Evolutionary conservation across 2,888 invertebrate species (phyloP).

Genomic region (Ennomos erosarius): DNA sequence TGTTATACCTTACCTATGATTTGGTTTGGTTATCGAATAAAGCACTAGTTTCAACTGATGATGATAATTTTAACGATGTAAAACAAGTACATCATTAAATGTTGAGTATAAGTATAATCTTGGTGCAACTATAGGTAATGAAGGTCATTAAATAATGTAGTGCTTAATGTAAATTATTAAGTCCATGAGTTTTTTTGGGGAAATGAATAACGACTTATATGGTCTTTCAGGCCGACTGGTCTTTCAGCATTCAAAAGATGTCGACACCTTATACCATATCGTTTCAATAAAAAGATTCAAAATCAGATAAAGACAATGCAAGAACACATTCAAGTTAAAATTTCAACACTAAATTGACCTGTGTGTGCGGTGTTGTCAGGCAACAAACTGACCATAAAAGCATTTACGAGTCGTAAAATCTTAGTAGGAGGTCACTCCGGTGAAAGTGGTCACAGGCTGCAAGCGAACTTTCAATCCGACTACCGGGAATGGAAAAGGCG

Average conservation of each 20-base stretch:
- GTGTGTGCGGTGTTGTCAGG: conserved; percentile 3
- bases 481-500: conserved; percentile 46
- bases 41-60: no score
- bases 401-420: conserved; percentile 27
- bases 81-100: no score
- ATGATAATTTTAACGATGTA: no score
- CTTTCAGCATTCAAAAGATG: conserved; percentile 1
- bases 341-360: conserved; percentile 18
- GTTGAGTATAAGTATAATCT: no score
- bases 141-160: no score
- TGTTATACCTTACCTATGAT: no score
- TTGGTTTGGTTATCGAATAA: no score
- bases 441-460: conserved; percentile 72
- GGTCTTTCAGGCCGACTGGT: not conserved
- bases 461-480: conserved; percentile 68
- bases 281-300: not conserved
- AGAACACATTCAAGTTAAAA: conserved; percentile 1
- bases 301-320: conserved; percentile 1
- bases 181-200: no score
- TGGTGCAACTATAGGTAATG: no score
- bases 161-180: no score
- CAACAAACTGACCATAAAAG: conserved; percentile 4
- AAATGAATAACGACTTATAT: no score
- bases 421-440: conserved; percentile 41
- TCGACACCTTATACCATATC: conserved; percentile 4